phyloP scores from a whole-genome alignment of 2,113 vertebrate species.

The Casuarius casuarius region DNA sequence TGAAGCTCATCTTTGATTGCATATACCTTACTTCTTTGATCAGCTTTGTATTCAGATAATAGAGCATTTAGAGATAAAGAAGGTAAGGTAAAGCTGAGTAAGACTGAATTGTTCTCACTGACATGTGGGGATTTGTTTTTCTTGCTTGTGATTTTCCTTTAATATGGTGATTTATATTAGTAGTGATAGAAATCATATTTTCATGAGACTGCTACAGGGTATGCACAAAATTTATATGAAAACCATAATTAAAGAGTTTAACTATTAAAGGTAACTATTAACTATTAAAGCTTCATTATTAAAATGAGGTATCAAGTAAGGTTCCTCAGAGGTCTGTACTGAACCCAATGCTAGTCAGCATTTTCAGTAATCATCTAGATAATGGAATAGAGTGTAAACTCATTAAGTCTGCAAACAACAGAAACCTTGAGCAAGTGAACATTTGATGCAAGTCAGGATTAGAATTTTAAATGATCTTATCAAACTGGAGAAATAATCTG shows the following conservation, averaged over 20 bases:
- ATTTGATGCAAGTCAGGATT: neutral
- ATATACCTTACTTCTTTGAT: neutral
- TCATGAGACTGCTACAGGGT: neutral
- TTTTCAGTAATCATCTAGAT: neutral
- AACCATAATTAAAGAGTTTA: neutral
- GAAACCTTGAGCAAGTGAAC: neutral
- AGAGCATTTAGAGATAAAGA: neutral
- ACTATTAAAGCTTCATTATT: neutral
- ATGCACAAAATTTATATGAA: neutral
- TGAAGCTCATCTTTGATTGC: neutral
- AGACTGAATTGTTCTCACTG: neutral
- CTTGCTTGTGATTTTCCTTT: neutral
- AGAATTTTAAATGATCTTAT: neutral
- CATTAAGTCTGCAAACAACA: neutral
- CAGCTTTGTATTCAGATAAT: neutral
- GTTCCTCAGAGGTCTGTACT: neutral
- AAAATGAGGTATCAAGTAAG: neutral
- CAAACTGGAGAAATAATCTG: neutral
- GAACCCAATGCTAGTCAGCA: neutral
- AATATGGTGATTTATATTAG: neutral
- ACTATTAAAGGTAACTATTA: neutral
- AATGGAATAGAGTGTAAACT: neutral
- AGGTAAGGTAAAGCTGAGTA: fast-evolving
- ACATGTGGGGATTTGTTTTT: neutral
- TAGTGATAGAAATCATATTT: neutral